Evolutionary conservation across 2,113 vertebrate genomes (phyloP).

Genomic region (Brienomyrus longianalis): DNA sequence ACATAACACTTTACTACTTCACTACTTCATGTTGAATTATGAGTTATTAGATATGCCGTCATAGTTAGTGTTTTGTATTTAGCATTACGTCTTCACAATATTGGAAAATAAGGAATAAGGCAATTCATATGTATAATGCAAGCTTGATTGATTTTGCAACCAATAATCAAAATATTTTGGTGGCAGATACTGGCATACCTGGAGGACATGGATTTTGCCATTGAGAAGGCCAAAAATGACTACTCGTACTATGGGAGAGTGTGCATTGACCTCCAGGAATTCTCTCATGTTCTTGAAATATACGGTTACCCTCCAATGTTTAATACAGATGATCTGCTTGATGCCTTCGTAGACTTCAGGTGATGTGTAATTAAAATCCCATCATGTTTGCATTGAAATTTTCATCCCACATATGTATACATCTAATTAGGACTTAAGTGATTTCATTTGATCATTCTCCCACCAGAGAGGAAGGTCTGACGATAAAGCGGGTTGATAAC

Average conservation of each 20-base stretch:
- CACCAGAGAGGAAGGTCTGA: conserved; percentile 74
- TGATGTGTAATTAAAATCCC: conserved; percentile 41
- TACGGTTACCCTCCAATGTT: conserved; percentile 71
- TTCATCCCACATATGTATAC: background rate
- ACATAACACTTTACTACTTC: too few species aligned
- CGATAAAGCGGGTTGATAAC: conserved; percentile 81
- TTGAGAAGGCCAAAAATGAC: conserved; percentile 64
- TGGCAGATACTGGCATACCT: conserved; percentile 65
- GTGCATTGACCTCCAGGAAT: conserved; percentile 51
- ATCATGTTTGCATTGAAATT: background rate
- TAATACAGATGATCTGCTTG: conserved; percentile 71
- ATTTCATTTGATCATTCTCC: background rate
- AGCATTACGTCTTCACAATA: too few species aligned
- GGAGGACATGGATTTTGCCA: conserved; percentile 56
- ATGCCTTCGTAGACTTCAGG: conserved; percentile 74
- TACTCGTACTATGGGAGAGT: conserved; percentile 51
- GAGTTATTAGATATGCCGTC: too few species aligned
- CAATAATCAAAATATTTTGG: background rate
- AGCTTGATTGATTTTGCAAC: background rate
- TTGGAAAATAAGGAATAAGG: too few species aligned
- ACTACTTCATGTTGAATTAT: too few species aligned
- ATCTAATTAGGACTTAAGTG: background rate
- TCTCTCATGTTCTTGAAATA: conserved; percentile 83
- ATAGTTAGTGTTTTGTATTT: too few species aligned
- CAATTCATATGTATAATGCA: background rate